Percentiles rank a stretch among this genome's conserved stretches.
phyloP scores from a whole-genome alignment of 2,113 vertebrate species.

The Rhinolophus sinicus region DNA sequence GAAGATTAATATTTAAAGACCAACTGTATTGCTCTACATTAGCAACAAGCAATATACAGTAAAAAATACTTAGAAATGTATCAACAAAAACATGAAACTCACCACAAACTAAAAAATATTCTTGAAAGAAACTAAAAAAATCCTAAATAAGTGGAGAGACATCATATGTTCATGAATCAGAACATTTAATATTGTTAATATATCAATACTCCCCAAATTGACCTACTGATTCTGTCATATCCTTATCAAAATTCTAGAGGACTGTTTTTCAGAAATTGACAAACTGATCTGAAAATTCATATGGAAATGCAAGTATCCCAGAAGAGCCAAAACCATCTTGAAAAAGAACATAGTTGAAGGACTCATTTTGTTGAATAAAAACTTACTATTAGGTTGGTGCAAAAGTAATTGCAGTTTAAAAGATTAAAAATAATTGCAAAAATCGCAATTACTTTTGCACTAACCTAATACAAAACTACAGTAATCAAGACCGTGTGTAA shows the following conservation, averaged over 20 bases:
- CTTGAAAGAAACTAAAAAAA: background rate
- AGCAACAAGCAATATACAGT: background rate
- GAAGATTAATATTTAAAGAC: background rate
- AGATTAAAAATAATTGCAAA: too few species aligned
- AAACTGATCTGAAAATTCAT: background rate
- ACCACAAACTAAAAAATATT: background rate
- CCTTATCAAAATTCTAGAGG: background rate
- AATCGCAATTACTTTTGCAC: too few species aligned
- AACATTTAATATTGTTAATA: background rate
- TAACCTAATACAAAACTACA: background rate
- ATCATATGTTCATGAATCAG: background rate
- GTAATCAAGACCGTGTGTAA: background rate
- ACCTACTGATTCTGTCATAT: background rate
- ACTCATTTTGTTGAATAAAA: background rate
- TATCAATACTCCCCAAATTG: background rate
- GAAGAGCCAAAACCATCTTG: background rate
- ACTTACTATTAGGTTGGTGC: background rate
- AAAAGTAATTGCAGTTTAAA: too few species aligned
- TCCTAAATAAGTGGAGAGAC: background rate
- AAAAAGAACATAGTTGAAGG: background rate
- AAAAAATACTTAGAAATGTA: background rate
- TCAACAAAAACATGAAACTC: background rate
- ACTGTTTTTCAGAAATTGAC: background rate
- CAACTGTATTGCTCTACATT: background rate
- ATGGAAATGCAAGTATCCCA: background rate